phyloP scores from a whole-genome alignment of 2,888 invertebrate genomes.

The Agrochola lota region DNA sequence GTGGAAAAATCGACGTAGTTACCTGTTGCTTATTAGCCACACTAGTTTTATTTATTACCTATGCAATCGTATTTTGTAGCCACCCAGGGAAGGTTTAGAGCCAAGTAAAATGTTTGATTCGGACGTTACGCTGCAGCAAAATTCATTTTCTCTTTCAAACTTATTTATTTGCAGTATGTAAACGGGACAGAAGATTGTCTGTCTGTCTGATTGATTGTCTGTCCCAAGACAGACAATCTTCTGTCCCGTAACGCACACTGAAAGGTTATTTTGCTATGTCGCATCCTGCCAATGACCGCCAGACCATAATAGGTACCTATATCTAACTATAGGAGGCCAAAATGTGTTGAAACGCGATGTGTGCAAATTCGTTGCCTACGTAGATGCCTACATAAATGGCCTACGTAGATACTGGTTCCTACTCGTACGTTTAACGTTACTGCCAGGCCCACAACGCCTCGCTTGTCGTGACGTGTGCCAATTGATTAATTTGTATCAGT shows the following conservation, averaged over 20 bases:
- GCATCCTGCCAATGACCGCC: not conserved
- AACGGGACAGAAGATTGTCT: no score
- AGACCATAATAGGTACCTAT: no score
- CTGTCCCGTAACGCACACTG: no score
- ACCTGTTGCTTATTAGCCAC: not conserved
- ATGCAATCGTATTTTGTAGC: constrained; percentile 5
- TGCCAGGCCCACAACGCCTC: not conserved
- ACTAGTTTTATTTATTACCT: not conserved
- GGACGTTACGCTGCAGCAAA: no score
- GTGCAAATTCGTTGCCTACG: not conserved
- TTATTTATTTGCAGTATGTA: no score
- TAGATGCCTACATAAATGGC: not conserved
- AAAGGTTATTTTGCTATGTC: not conserved
- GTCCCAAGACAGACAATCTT: no score
- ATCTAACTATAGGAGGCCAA: not conserved
- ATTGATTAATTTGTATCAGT: constrained; percentile 10
- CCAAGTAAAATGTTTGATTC: not conserved
- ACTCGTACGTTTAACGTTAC: not conserved
- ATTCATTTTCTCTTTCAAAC: not conserved
- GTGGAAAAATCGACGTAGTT: not conserved
- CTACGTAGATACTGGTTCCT: not conserved
- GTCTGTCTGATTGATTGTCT: no score
- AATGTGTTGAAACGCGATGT: no score
- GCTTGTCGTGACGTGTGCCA: not conserved
- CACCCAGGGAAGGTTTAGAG: not conserved